A percentile compares a stretch with the other conserved stretches of the same genome.
phyloP scores from a whole-genome alignment of 2,888 invertebrate species.

The Aleiodes alternator region DNA sequence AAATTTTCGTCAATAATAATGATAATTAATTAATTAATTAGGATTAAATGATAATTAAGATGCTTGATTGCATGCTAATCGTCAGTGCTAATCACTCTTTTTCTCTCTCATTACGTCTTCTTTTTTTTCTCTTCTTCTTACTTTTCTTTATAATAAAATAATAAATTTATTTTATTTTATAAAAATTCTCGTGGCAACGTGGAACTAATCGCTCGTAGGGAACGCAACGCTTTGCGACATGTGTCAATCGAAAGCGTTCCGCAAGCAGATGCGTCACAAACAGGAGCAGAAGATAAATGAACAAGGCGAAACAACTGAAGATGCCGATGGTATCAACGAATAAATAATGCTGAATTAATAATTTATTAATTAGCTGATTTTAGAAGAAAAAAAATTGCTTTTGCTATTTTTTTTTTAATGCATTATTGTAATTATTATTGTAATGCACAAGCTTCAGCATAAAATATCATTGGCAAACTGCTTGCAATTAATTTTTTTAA shows the following conservation, averaged over 20 bases:
- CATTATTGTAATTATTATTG: no score
- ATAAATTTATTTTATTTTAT: constrained; percentile 45
- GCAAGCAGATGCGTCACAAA: constrained; percentile 82
- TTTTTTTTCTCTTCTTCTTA: no score
- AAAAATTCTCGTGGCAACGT: constrained; percentile 53
- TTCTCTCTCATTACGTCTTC: constrained; percentile 8
- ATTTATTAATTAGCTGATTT: background rate
- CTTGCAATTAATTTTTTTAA: no score
- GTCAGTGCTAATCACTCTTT: constrained; percentile 29
- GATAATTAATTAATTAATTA: constrained; percentile 10
- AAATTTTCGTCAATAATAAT: background rate
- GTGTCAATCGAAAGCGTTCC: constrained; percentile 86
- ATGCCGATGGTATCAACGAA: constrained; percentile 75
- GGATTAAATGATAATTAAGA: background rate
- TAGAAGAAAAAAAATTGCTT: background rate
- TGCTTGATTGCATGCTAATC: constrained; percentile 33
- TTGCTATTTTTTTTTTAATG: background rate
- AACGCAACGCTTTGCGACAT: constrained; percentile 93
- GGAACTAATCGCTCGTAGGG: constrained; percentile 80
- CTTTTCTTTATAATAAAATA: no score
- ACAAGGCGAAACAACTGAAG: constrained; percentile 72
- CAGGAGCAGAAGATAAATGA: constrained; percentile 76
- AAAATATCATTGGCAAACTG: no score
- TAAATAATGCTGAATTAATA: constrained; percentile 32
- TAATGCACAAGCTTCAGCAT: no score